phyloP scores from a whole-genome alignment of 2,888 invertebrate genomes.

The Leptinotarsa rubiginosa region DNA sequence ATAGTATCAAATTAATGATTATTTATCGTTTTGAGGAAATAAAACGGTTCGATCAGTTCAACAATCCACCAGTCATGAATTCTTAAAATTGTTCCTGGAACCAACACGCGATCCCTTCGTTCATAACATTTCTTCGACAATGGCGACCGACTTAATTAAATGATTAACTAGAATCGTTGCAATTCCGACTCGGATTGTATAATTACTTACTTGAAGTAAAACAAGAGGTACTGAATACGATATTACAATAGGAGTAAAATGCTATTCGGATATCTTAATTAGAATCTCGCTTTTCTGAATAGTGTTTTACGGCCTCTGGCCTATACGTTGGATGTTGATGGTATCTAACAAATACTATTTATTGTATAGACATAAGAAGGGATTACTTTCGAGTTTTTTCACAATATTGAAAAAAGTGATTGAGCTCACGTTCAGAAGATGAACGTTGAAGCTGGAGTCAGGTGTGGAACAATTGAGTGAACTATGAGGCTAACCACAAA shows the following conservation, averaged over 20 bases:
- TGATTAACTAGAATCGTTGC: conserved; percentile 14
- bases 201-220: conserved; percentile 15
- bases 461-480: neutral
- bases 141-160: neutral
- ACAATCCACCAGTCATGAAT: neutral
- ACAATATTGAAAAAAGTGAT: neutral
- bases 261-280: conserved; percentile 11
- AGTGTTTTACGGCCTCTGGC: conserved; percentile 8
- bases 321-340: conserved; percentile 6
- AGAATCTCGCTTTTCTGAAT: conserved; percentile 11
- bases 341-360: conserved; percentile 2
- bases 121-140: conserved; percentile 12
- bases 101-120: conserved; percentile 15
- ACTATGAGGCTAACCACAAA: no score
- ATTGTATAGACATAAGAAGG: neutral
- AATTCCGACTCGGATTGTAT: conserved; percentile 13
- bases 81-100: conserved; percentile 4
- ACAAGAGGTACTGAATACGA: conserved; percentile 9
- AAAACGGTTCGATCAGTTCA: neutral
- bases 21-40: neutral
- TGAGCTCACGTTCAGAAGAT: neutral
- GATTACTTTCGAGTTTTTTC: neutral
- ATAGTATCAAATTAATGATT: neutral
- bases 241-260: conserved; percentile 15
- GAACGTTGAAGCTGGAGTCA: neutral